Base-by-base conservation (phyloP, 2,113 vertebrate genomes). In the Rissa tridactyla region DNA sequence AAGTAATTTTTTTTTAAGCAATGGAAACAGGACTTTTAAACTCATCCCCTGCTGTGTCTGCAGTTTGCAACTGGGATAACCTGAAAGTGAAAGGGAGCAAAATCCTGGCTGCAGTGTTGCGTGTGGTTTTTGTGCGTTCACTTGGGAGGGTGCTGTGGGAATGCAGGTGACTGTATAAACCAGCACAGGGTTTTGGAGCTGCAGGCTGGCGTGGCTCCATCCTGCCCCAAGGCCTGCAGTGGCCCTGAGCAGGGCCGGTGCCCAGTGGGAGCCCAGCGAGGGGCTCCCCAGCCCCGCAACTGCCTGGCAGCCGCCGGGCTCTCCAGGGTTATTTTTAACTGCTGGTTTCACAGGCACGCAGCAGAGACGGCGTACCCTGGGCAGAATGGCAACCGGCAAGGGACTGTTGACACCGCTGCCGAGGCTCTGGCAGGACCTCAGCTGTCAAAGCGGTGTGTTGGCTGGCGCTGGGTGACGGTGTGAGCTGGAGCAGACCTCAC, bases 371-470 rank as follows among this genome's bases (percentile, higher is more conserved):
- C 73, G 54, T 51, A 60, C 66, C 75, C 64, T 55, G 71, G 55
- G 86, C 87, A 94, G 95, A 95, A 95, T 62, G 94, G 77, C 79
- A 88, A n/a, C 76, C 46, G 40, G 46, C n/a, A 46, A 93, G 69
- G 95, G 91, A 65, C 77, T 10, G 49, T 93, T 93, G 86, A 95
- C 71, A n/a, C 77, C 81, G 83, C 82, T 87, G 55, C 73, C 11
- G 7, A 78, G 66, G 87, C 75, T 61, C 96, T 98, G 97, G 97
- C 97, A 82, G 95, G 82, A 81, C 94, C 96, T 98, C 96, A 96
- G 82, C 64, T 87, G 66, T 88, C 90, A 92, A 83, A 97, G 88
- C 92, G 95, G 90, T 52, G 91, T 73, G 75, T 96, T 87, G 62
- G 61, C 92, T 32, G 29, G 95, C 61, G 82, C 94, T 95, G 97